A percentile compares a stretch with the other conserved stretches of the same genome.
phyloP scores from a whole-genome alignment of 2,888 invertebrate species.

The Micropterix aruncella region DNA sequence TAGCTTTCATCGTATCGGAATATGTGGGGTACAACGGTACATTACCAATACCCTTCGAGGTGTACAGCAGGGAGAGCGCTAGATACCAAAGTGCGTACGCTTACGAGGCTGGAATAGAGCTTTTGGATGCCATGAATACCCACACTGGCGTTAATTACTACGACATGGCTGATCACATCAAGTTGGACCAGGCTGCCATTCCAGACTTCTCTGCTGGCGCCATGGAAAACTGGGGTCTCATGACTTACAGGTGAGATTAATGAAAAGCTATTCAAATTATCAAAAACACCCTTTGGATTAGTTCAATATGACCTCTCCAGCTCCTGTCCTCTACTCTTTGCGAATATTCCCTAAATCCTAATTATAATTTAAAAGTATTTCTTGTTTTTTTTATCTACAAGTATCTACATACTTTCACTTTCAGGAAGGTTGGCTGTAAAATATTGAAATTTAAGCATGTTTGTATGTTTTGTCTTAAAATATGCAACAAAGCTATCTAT shows the following conservation, averaged over 20 bases:
- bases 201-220: constrained; percentile 68
- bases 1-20: constrained; percentile 78
- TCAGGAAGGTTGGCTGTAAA: no score
- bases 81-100: constrained; percentile 28
- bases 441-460: no score
- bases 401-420: no score
- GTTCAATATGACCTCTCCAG: no score
- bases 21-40: constrained; percentile 28
- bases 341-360: no score
- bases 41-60: constrained; percentile 30
- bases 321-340: no score
- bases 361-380: no score
- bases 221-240: constrained; percentile 78
- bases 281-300: no score
- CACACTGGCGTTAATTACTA: constrained; percentile 40
- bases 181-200: constrained; percentile 60
- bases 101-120: constrained; percentile 26
- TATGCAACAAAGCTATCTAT: no score
- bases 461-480: no score
- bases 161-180: constrained; percentile 30
- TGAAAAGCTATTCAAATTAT: no score
- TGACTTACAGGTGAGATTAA: constrained; percentile 50
- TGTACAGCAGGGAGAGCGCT: constrained; percentile 30
- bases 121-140: constrained; percentile 37
- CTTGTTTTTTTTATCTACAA: no score